Percentiles rank a stretch among this genome's conserved stretches.
Conservation (phyloP, 1,140 invertebrate genomes). For the Micrasema minimum region DNA sequence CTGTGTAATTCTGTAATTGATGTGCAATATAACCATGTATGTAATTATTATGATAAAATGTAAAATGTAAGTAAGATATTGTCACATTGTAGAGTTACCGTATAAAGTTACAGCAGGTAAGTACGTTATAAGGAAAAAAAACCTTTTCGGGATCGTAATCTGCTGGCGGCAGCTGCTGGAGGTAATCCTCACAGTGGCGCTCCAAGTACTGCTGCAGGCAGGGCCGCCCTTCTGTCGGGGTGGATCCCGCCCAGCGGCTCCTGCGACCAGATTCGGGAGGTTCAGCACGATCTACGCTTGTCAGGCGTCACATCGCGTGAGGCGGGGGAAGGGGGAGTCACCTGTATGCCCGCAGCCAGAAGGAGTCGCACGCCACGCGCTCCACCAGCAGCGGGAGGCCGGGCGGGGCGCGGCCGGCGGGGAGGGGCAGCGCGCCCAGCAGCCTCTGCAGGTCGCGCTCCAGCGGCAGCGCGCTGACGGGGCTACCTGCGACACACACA, state of each 20-base stretch:
- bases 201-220: constrained; percentile 47
- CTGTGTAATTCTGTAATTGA: too few relatives aligned
- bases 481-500: constrained; percentile 14
- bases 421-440: background rate
- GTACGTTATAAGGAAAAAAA: too few relatives aligned
- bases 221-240: constrained; percentile 26
- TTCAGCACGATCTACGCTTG: background rate
- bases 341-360: constrained; percentile 47
- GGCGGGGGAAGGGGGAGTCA: background rate
- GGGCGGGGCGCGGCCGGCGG: background rate
- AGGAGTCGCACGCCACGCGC: constrained; percentile 42
- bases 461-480: constrained; percentile 42
- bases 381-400: constrained; percentile 29
- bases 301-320: background rate
- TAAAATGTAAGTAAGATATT: too few relatives aligned
- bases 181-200: constrained; percentile 41
- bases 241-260: constrained; percentile 8
- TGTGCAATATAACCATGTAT: too few relatives aligned
- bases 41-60: too few relatives aligned
- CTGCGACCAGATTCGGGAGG: background rate
- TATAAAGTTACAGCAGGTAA: too few relatives aligned
- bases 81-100: too few relatives aligned
- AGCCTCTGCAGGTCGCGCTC: constrained; percentile 31
- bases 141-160: constrained; percentile 49
- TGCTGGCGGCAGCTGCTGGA: constrained; percentile 42